Evolutionary conservation across 2,113 vertebrate genomes (phyloP), one percentile per base, ranked within the genome.

Genomic region (Bos indicus): DNA sequence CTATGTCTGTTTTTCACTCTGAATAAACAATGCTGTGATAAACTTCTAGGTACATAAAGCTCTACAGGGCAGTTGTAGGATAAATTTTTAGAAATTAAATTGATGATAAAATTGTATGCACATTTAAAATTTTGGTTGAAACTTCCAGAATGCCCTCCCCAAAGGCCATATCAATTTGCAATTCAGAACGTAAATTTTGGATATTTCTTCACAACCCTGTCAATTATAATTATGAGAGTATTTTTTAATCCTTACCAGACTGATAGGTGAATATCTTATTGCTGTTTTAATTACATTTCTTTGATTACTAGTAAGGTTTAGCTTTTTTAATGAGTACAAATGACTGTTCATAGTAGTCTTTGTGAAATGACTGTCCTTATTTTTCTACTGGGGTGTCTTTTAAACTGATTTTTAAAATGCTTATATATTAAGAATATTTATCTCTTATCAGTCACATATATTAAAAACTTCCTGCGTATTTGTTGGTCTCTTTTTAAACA

Each of bases 71-170:
- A 77, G 33, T 54, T 67, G 3, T 52, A 92, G 33, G 94, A 74
- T 88, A 91, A 12, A 77, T 94, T 91, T 97, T 52, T 43, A 92
- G 83, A 92, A 82, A 77, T 84, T 28, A 6, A 83, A 94, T 82
- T 97, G 57, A 10, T 94, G 81, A 94, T 88, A 54, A 95, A 97
- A 59, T 91, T 89, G 13, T 71, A 67, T 56, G 40, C 51, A 82
- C 4, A 78, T 84, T 97, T 97, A 92, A 97, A 95, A 90, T 81
- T 95, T 88, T 88, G 36, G 8, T 88, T 91, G 60, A 82, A 88
- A 88, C 40, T 96, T 30, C 54, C 28, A 36, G 59, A 91, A 7
- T 62, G 43, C 17, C 78, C 30, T 94, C 54, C 46, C 26, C 1
- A 85, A 56, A 81, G 85, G 30, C 26, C 21, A 21, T 87, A 56